Evolutionary conservation across 2,888 invertebrate genomes (phyloP), one percentile per base, ranked within the genome.

Genomic region (Drosophila vallismaia): DNA sequence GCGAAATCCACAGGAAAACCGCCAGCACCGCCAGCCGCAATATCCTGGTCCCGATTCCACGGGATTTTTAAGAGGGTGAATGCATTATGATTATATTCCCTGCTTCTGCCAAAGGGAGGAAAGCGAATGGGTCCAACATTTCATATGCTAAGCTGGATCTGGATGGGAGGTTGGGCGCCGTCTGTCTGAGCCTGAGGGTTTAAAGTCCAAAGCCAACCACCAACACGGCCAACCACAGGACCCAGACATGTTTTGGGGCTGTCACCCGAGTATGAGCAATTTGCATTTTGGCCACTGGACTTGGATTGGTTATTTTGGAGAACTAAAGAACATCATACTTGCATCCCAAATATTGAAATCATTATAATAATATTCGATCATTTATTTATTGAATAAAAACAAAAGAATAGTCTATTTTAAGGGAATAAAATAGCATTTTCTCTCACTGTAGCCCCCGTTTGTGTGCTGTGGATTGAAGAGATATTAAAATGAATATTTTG

Each of bases 281-380:
- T 91, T 91, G 91, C 91, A 91, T 91, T 89, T 89, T 76, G 88
- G 89, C 78, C 89, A 88, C 87, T 75, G 77, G 76, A 70, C 80
- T 79, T 26, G 89, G 91, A 91, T 91, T 91, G 91, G 91, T 90
- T 91, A 12, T 36, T 36, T 36, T 4, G 90, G 88, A 87, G 90
- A 88, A 89, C 90, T 91, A 91, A 90, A 91, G 90, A 88, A 89
- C 90, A 88, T 90, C 89, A 91, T 90, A 90, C 14, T 42, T 42
- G 19, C 40, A 3, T 4, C 7, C n/a, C 14, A 40, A 40, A 19
- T 3, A 14, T 40, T 19, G 19, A 19, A 19, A 2, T 2, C 0
- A 36, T 6, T n/a, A 4, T 2, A n/a, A 5, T 36, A 36, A 12
- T 1, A 6, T 36, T 36, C 1, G 1, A 36, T 3, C n/a, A n/a